Evolutionary conservation across 2,113 vertebrate genomes (phyloP).

Genomic region (Lagopus muta): DNA sequence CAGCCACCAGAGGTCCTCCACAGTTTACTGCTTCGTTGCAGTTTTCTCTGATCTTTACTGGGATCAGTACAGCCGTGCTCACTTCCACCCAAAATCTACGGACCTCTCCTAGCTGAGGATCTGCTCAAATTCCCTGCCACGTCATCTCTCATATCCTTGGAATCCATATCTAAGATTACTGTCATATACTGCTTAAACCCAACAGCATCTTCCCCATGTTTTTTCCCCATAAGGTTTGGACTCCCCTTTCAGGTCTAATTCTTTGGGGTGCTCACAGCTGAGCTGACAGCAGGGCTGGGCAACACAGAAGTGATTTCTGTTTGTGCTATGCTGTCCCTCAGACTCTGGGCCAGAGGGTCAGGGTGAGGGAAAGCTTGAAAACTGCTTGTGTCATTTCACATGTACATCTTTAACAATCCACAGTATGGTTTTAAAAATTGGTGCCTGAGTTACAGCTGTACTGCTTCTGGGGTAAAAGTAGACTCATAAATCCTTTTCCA

Average conservation of each 20-base stretch:
- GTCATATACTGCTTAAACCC: not conserved
- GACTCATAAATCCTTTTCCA: not conserved
- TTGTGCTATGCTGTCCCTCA: not conserved
- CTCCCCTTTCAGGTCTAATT: not conserved
- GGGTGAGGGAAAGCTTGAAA: not conserved
- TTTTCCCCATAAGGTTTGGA: not conserved
- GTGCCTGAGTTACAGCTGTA: not conserved
- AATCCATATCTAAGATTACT: not conserved
- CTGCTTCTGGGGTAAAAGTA: not conserved
- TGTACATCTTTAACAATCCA: not conserved
- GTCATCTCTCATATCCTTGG: not conserved
- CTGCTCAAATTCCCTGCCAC: not conserved
- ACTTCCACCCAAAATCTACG: not conserved
- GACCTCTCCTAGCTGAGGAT: not conserved
- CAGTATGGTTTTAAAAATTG: not conserved
- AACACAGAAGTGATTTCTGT: not conserved
- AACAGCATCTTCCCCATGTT: not conserved
- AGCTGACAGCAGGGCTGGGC: not conserved
- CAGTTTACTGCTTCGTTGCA: not conserved
- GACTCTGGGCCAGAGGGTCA: not conserved
- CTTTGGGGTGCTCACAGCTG: not conserved
- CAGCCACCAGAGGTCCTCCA: constrained; percentile 1
- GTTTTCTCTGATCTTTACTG: not conserved
- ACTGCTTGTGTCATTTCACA: not conserved
- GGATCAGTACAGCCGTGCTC: not conserved